Evolutionary conservation across 2,113 vertebrate species (phyloP), one percentile per base, ranked within the genome.

Genomic region (Morphnarchus princeps): DNA sequence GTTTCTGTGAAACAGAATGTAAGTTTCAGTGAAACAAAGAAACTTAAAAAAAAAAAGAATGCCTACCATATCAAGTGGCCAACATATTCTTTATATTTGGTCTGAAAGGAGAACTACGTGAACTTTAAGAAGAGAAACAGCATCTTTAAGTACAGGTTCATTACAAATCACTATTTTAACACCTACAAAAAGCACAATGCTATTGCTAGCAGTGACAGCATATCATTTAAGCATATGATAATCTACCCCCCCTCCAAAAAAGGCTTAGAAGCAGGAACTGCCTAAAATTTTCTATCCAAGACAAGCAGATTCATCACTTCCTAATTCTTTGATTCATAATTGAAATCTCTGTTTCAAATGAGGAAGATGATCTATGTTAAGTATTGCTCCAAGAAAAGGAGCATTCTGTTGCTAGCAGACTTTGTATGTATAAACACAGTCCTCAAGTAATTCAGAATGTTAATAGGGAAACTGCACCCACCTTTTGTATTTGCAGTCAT

Each of bases 261-360:
- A 79, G 38, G 15, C 52, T 92, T 80, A 73, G 58, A 88, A 84
- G 26, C 34, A 72, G 84, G 45, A 95, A 94, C 31, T 0, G 0
- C 42, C 72, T 86, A 78, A 92, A 73, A 45, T 69, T 87, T 91
- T 91, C 69, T 72, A 69, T 67, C 85, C 52, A 92, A 95, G 52
- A 74, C 61, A 95, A 91, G 54, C 26, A 89, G 71, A 90, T 63
- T 63, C 78, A 17, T 95, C 26, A 78, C 65, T 96, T 94, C 61
- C 52, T 92, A 93, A 93, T 90, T 96, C 42, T 85, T 93, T 92
- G 62, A 77, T 93, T 85, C 61, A 34, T 89, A 93, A 91, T 38
- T 95, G 42, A 95, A 96, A 88, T 94, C 73, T 89, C 32, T 24
- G 20, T 89, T 96, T 96, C 92, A 91, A 87, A 71, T 43, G 62